Evolutionary conservation across 2,113 vertebrate genomes (phyloP).

Genomic region (Esox niger): DNA sequence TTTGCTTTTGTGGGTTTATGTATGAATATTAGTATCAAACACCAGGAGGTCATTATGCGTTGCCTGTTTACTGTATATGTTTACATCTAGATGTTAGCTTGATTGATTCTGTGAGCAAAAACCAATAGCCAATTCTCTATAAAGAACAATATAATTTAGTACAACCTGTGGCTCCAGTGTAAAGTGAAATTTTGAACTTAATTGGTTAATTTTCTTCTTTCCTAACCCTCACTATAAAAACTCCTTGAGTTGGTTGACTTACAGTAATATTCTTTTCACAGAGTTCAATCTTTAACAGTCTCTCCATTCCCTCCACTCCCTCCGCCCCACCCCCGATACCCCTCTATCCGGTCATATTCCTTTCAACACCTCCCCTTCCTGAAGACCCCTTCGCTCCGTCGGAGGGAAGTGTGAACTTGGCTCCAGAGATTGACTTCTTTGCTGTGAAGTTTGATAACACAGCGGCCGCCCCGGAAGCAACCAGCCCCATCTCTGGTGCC

Average conservation of each 20-base stretch:
- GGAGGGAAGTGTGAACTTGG: constrained; percentile 91
- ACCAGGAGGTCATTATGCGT: background rate
- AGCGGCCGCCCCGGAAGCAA: constrained; percentile 78
- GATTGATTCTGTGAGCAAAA: constrained; percentile 5
- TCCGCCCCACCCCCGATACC: no score
- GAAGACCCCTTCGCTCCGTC: constrained; percentile 98
- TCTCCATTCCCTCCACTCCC: constrained; percentile 9
- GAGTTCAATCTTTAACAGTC: constrained; percentile 49
- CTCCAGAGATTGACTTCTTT: constrained; percentile 97
- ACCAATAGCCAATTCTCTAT: constrained; percentile 5
- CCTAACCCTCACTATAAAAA: constrained; percentile 11
- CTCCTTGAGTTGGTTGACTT: constrained; percentile 17
- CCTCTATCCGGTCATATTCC: constrained; percentile 74
- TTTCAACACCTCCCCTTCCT: constrained; percentile 63
- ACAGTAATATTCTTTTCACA: constrained; percentile 22
- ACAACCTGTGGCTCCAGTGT: constrained; percentile 23
- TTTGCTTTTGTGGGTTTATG: background rate
- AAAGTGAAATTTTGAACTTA: constrained; percentile 21
- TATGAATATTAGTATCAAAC: background rate
- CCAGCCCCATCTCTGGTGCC: constrained; percentile 64
- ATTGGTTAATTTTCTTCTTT: background rate
- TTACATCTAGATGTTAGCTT: constrained; percentile 3
- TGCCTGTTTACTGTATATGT: background rate
- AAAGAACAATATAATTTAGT: constrained; percentile 6
- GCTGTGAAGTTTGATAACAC: constrained; percentile 93